Evolutionary conservation across 2,888 invertebrate genomes (phyloP).

Genomic region (Diogma glabrata): DNA sequence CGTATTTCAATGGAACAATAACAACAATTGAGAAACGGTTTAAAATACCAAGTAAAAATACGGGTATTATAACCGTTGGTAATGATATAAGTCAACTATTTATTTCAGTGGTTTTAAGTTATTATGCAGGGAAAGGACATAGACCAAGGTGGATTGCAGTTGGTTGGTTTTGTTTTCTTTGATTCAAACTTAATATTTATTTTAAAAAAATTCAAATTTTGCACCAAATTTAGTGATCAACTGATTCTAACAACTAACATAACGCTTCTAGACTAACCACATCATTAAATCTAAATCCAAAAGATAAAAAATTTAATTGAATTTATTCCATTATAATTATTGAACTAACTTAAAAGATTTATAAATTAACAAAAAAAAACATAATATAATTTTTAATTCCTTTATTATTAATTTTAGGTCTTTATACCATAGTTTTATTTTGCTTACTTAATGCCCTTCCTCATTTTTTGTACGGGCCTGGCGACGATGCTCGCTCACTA

Average conservation of each 20-base stretch:
- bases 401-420: slow-evolving; percentile 32
- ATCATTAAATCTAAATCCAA: no score
- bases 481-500: slow-evolving; percentile 49
- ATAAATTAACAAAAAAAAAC: no score
- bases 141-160: slow-evolving; percentile 62
- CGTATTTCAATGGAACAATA: slow-evolving; percentile 62
- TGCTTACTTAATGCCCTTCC: slow-evolving; percentile 55
- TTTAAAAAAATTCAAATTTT: not conserved
- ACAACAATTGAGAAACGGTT: slow-evolving; percentile 62
- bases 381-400: no score
- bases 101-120: slow-evolving; percentile 52
- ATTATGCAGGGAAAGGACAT: slow-evolving; percentile 59
- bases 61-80: slow-evolving; percentile 58
- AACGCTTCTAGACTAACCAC: no score
- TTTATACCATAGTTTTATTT: slow-evolving; percentile 48
- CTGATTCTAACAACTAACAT: no score
- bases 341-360: no score
- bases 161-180: slow-evolving; percentile 23
- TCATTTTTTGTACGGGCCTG: slow-evolving; percentile 56
- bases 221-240: slow-evolving; percentile 7
- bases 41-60: slow-evolving; percentile 58
- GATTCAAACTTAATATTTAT: not conserved
- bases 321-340: no score
- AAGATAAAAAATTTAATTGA: no score
- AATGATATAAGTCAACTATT: slow-evolving; percentile 62